phyloP scores from a whole-genome alignment of 2,113 vertebrate species.

The Menidia beryllina region DNA sequence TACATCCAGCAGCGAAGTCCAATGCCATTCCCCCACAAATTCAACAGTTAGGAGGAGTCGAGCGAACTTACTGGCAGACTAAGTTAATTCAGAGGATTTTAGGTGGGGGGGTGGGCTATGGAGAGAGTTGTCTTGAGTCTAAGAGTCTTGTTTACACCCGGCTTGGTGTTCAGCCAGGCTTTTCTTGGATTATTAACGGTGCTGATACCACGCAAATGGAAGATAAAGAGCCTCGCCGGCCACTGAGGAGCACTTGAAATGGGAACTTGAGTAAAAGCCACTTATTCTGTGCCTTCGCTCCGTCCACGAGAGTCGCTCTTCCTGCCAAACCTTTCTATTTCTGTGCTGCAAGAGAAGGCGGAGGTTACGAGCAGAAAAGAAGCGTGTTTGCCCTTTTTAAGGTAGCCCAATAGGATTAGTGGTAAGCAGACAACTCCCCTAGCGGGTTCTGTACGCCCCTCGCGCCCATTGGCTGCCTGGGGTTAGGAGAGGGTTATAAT shows the following conservation, averaged over 20 bases:
- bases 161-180: constrained; percentile 40
- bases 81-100: background rate
- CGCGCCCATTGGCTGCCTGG: constrained; percentile 62
- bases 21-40: constrained; percentile 74
- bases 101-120: background rate
- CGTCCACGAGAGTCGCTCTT: background rate
- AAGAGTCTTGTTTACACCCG: constrained; percentile 2
- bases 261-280: background rate
- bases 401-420: constrained; percentile 76
- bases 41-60: background rate
- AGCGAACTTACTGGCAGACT: background rate
- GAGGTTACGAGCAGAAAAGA: constrained; percentile 26
- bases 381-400: constrained; percentile 69
- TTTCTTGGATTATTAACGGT: background rate
- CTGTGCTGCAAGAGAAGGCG: constrained; percentile 50
- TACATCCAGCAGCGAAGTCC: constrained; percentile 82
- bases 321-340: constrained; percentile 68
- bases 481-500: constrained; percentile 17
- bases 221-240: background rate
- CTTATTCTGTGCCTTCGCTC: constrained; percentile 21
- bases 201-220: constrained; percentile 13
- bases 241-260: background rate
- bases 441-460: constrained; percentile 55
- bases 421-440: constrained; percentile 83
- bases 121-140: background rate